phyloP scores from a whole-genome alignment of 1,140 invertebrate species.

The Drosophila ficusphila region DNA sequence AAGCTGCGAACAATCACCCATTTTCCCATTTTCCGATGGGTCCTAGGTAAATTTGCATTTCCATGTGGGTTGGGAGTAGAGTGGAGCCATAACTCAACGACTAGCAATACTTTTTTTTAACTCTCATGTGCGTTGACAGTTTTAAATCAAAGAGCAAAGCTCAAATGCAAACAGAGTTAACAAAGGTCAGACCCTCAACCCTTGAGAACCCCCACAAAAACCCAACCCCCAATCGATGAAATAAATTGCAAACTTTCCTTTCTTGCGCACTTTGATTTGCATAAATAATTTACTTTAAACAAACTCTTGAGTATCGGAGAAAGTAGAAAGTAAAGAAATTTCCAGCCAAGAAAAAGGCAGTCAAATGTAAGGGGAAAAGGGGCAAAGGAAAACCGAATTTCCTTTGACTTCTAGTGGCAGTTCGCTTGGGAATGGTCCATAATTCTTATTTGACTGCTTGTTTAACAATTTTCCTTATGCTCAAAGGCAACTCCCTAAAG shows the following conservation, averaged over 20 bases:
- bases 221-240: conserved; percentile 27
- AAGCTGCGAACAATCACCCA: conserved; percentile 17
- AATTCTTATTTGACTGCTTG: conserved; percentile 79
- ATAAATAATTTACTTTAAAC: conserved; percentile 82
- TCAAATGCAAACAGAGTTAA: conserved; percentile 61
- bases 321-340: conserved; percentile 52
- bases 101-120: not conserved
- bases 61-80: not conserved
- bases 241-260: conserved; percentile 72
- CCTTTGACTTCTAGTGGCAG: conserved; percentile 36
- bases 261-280: conserved; percentile 66
- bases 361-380: not conserved
- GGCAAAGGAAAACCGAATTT: conserved; percentile 17
- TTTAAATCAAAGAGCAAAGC: conserved; percentile 63
- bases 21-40: conserved; percentile 22
- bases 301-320: conserved; percentile 45
- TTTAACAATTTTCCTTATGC: conserved; percentile 30
- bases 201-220: conserved; percentile 36
- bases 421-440: conserved; percentile 55
- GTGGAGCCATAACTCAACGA: conserved; percentile 32
- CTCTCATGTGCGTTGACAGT: conserved; percentile 36
- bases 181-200: conserved; percentile 67
- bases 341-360: conserved; percentile 28
- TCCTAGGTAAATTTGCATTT: conserved; percentile 42
- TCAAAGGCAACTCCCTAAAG: conserved; percentile 40